Base-by-base conservation (phyloP, 2,113 vertebrate genomes). In the Rhagologus leucostigma region DNA sequence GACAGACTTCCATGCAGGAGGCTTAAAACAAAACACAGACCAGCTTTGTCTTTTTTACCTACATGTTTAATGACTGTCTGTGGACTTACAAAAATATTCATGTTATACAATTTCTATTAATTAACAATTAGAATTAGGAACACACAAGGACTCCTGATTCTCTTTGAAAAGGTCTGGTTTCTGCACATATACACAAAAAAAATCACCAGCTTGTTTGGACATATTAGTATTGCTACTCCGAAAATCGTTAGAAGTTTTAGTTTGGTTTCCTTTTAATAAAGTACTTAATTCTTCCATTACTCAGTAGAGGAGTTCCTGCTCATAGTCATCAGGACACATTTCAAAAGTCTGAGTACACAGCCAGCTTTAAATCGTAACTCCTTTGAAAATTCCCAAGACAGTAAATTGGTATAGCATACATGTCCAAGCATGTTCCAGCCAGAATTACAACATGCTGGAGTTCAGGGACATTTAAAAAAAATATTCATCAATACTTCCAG, bases 31-130 rank as follows among this genome's bases (percentile, higher is more conserved):
- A 93, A 88, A 93, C 7, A 77, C 52, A 78, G 30, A 92, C 32
- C 24, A 86, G 47, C 22, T 87, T 74, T 42, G 47, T 33, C 55
- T 52, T 83, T 47, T 21, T 83, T 74, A 92, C n/a, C 17, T 65
- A 1, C 29, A 53, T 35, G 20, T 96, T 96, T 96, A 96, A 93
- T 94, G 46, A 78, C 39, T 59, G 15, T 60, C 80, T 55, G 12
- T 44, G 41, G 37, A 49, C 60, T 92, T 95, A 95, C 4, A 92
- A 95, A 96, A 97, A 93, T 86, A 95, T 39, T 70, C 2, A 16
- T 41, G 47, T 74, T 88, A 77, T 7, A 86, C 63, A 86, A 49
- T 47, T 93, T 55, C 11, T 70, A 70, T 93, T 75, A 69, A 65
- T 62, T 33, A 83, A 83, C 30, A 44, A 32, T 27, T 24, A 68